phyloP scores from a whole-genome alignment of 2,888 invertebrate genomes.

The Seira musarum region DNA sequence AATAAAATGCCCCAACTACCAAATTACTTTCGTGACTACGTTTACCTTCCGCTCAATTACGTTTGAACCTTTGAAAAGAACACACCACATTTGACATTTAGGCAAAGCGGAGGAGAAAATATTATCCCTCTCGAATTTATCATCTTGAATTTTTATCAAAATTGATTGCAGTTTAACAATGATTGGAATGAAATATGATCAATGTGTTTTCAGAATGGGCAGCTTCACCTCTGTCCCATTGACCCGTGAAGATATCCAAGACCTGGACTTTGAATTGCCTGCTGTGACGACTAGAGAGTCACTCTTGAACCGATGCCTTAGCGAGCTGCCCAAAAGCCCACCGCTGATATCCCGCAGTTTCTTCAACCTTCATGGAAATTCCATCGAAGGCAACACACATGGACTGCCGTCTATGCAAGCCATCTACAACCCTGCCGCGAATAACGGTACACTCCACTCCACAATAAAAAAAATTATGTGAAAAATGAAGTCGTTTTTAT shows the following conservation, averaged over 20 bases:
- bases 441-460: neutral
- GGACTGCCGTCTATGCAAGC: slow-evolving; percentile 1
- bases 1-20: too few relatives aligned
- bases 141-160: too few relatives aligned
- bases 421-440: neutral
- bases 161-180: neutral
- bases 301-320: slow-evolving; percentile 76
- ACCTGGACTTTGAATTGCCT: slow-evolving; percentile 69
- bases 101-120: too few relatives aligned
- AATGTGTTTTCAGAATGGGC: slow-evolving; percentile 77
- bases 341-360: slow-evolving; percentile 72
- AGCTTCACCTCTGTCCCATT: slow-evolving; percentile 80
- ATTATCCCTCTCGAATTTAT: too few relatives aligned
- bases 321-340: slow-evolving; percentile 73
- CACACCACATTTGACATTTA: too few relatives aligned
- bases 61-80: too few relatives aligned
- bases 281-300: slow-evolving; percentile 72
- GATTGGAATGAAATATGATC: slow-evolving; percentile 37
- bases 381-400: slow-evolving; percentile 67
- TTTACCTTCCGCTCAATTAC: too few relatives aligned
- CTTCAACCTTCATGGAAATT: slow-evolving; percentile 66
- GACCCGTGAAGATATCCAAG: slow-evolving; percentile 69
- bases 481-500: neutral
- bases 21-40: too few relatives aligned
- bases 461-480: neutral